Evolutionary conservation across 1,140 invertebrate genomes (phyloP).

Genomic region (Lucilia sericata): DNA sequence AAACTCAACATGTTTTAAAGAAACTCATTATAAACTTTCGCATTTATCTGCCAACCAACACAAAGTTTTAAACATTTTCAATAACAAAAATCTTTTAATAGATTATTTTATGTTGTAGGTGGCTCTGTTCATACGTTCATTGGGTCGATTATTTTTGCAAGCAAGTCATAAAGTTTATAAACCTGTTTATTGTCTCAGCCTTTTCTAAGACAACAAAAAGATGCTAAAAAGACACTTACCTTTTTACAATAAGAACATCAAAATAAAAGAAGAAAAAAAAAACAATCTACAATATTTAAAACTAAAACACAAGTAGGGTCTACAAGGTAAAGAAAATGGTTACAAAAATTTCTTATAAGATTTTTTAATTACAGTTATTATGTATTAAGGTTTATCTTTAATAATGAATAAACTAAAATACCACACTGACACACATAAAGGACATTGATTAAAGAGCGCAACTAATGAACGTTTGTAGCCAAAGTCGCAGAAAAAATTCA

Average conservation of each 20-base stretch:
- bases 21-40: too few relatives aligned
- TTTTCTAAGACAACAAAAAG: background rate
- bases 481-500: background rate
- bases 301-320: background rate
- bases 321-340: background rate
- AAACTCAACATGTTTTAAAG: too few relatives aligned
- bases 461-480: background rate
- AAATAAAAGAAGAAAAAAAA: background rate
- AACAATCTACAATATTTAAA: background rate
- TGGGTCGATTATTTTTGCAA: background rate
- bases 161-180: background rate
- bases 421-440: background rate
- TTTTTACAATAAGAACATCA: background rate
- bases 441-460: background rate
- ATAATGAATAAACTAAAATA: background rate
- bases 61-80: background rate
- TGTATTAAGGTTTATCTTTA: background rate
- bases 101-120: background rate
- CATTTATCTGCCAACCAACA: too few relatives aligned
- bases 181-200: background rate
- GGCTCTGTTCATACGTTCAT: background rate
- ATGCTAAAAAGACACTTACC: background rate
- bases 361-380: slow-evolving; percentile 4
- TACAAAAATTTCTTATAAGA: background rate
- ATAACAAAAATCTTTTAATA: background rate